phyloP scores from a whole-genome alignment of 37 sponge, comb jelly and placozoan genomes.

The Beroe forskalii region DNA sequence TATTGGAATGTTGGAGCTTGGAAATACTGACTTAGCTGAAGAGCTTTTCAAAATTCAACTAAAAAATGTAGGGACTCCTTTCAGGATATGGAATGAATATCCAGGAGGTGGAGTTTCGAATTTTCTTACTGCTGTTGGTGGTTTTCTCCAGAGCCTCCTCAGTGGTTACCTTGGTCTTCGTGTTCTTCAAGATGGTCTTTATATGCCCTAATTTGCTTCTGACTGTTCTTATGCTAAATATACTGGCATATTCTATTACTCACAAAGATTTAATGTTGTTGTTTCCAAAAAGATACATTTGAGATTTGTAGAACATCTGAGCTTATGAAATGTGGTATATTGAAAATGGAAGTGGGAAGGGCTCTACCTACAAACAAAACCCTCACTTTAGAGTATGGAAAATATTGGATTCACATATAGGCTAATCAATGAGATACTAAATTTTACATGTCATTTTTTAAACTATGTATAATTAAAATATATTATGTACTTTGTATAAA shows the following conservation, averaged over 20 bases:
- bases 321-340: constrained; percentile 20
- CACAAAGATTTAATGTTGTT: neutral
- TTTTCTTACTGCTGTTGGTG: constrained; percentile 48
- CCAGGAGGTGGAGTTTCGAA: neutral
- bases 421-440: too few relatives aligned
- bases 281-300: neutral
- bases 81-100: constrained; percentile 32
- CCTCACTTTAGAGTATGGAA: too few relatives aligned
- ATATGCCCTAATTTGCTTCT: neutral
- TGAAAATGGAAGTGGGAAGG: neutral
- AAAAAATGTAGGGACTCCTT: constrained; percentile 1
- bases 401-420: too few relatives aligned
- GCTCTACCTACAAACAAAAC: too few relatives aligned
- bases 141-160: neutral
- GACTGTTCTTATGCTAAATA: neutral
- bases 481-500: too few relatives aligned
- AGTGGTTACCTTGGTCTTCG: constrained; percentile 5
- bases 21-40: neutral
- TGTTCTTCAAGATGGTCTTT: neutral
- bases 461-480: too few relatives aligned
- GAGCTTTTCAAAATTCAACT: constrained; percentile 1
- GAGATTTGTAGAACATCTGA: neutral
- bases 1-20: constrained; percentile 28
- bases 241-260: neutral
- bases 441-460: too few relatives aligned